A percentile compares a stretch with the other conserved stretches of the same genome.
Conservation (phyloP, 2,113 vertebrate species). For the Heterochromis multidens region DNA sequence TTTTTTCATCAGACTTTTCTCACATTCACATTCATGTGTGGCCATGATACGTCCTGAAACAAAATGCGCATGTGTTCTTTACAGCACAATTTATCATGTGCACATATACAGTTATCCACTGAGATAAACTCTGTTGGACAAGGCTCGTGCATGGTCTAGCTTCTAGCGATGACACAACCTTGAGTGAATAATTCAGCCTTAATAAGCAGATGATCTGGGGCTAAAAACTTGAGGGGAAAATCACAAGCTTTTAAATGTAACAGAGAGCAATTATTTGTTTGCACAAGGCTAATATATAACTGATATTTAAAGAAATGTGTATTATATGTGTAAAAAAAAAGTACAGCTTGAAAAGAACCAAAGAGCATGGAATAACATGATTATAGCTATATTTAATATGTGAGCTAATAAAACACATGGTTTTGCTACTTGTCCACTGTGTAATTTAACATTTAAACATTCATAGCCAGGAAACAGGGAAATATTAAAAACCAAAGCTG, state of each 20-base stretch:
- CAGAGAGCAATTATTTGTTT: slow-evolving; percentile 59
- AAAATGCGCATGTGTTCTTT: slow-evolving; percentile 7
- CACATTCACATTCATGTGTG: background rate
- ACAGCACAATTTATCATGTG: slow-evolving; percentile 40
- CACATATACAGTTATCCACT: slow-evolving; percentile 39
- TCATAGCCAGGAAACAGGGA: background rate
- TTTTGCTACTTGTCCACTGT: background rate
- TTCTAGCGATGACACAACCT: slow-evolving; percentile 71
- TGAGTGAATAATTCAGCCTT: slow-evolving; percentile 66
- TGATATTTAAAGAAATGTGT: slow-evolving; percentile 17
- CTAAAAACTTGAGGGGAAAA: slow-evolving; percentile 48
- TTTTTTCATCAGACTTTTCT: background rate
- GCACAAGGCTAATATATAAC: slow-evolving; percentile 27
- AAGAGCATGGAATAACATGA: background rate
- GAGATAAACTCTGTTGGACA: slow-evolving; percentile 69
- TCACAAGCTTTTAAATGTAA: slow-evolving; percentile 48
- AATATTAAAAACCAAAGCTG: slow-evolving; percentile 2
- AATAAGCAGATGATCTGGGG: slow-evolving; percentile 56
- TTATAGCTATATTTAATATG: background rate
- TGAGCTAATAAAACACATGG: background rate
- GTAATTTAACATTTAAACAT: slow-evolving; percentile 8
- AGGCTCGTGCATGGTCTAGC: slow-evolving; percentile 47
- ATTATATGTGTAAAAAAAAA: background rate
- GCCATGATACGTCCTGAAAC: background rate
- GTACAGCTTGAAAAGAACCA: background rate